Conservation (phyloP, 2,797 vertebrate genomes). For the Malacoraja senta region DNA sequence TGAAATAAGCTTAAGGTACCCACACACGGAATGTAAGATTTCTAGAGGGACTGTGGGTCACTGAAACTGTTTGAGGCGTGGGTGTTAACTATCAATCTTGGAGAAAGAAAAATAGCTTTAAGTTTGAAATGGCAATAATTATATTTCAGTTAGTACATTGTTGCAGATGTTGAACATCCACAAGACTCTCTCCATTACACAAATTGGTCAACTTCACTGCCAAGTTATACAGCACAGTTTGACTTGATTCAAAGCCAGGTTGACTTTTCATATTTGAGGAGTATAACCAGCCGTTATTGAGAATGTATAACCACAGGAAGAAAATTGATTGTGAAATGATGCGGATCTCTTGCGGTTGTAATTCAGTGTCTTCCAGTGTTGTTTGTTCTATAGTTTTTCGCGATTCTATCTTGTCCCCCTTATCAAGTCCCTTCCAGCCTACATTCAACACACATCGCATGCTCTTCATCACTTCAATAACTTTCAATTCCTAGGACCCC, state of each 20-base stretch:
- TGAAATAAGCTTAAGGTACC: neutral
- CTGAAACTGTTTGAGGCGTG: neutral
- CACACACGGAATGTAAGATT: neutral
- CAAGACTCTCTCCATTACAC: neutral
- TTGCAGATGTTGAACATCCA: neutral
- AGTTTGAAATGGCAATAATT: neutral
- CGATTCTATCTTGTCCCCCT: too few species aligned
- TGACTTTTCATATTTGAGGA: neutral
- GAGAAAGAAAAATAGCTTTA: neutral
- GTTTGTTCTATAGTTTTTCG: neutral
- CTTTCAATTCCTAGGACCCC: too few species aligned
- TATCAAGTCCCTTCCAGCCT: too few species aligned
- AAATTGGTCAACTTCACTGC: neutral
- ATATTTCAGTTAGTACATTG: neutral
- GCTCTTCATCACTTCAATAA: too few species aligned
- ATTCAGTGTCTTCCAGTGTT: neutral
- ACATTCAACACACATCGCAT: too few species aligned
- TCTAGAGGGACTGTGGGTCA: neutral
- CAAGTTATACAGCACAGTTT: neutral
- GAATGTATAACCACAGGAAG: neutral
- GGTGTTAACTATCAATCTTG: neutral
- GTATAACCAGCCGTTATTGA: neutral
- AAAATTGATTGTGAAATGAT: neutral
- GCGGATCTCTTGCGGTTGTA: neutral
- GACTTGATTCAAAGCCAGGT: neutral